Evolutionary conservation across 2,113 vertebrate genomes (phyloP).

Genomic region (Cynoglossus semilaevis): DNA sequence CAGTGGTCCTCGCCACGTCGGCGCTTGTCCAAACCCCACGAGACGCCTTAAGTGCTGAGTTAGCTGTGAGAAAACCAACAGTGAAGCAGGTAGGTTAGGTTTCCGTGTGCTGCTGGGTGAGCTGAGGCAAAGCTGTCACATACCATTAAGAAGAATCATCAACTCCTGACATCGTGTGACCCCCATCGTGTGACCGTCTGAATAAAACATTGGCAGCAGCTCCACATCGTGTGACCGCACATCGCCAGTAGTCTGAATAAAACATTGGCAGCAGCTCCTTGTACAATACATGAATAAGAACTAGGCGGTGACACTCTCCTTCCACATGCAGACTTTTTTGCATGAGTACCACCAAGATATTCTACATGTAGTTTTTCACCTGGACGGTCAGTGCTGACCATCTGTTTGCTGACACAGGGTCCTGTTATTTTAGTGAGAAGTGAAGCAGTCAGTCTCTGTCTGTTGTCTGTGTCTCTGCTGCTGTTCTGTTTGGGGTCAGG

Average conservation of each 20-base stretch:
- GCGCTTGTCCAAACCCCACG: background rate
- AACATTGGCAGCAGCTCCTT: conserved; percentile 7
- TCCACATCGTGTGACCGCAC: background rate
- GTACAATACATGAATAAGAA: background rate
- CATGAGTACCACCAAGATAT: too few species aligned
- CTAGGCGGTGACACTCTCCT: too few species aligned
- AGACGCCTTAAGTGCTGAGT: conserved; percentile 6
- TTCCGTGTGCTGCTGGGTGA: conserved; percentile 22
- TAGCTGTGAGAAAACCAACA: conserved; percentile 7
- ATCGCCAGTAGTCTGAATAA: conserved; percentile 15
- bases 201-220: conserved; percentile 16
- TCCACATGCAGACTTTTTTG: too few species aligned
- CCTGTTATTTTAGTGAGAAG: too few species aligned
- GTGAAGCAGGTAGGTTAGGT: too few species aligned
- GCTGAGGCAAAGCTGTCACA: conserved; percentile 31
- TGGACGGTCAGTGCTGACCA: too few species aligned
- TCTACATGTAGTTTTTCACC: too few species aligned
- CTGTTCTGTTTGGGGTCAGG: conserved; percentile 11
- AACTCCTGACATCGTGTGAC: too few species aligned
- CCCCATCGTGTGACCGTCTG: conserved; percentile 3
- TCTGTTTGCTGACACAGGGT: too few species aligned
- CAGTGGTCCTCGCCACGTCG: conserved; percentile 31
- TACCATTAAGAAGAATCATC: conserved; percentile 2
- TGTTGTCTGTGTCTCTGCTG: too few species aligned
- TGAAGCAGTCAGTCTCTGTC: background rate